These are phyloP conservation scores for Fistularia tabacaria DNA, from an alignment of 2,797 vertebrate genomes.

Conservation along the genomic window DNA sequence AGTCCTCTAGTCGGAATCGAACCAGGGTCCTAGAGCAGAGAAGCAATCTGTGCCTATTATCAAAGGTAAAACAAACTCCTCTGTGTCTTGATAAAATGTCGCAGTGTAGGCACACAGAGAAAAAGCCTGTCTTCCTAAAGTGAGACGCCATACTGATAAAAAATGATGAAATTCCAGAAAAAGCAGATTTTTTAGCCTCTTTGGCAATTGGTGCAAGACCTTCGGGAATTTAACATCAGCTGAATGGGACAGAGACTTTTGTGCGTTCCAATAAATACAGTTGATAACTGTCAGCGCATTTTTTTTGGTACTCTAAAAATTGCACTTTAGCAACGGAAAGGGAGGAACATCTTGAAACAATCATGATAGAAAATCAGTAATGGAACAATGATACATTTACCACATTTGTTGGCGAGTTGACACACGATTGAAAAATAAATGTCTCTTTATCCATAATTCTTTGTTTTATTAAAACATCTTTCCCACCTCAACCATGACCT, in stretches of 20 bases:
- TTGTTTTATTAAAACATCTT: constrained; percentile 36
- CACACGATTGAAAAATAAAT: constrained; percentile 50
- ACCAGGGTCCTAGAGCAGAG: too few relatives aligned
- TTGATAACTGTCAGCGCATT: constrained; percentile 63
- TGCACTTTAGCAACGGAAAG: constrained; percentile 42
- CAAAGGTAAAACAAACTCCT: too few relatives aligned
- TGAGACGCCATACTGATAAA: background rate
- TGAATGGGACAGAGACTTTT: constrained; percentile 47
- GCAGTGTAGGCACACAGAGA: too few relatives aligned
- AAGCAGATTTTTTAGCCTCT: constrained; percentile 36
- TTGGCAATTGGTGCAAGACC: constrained; percentile 48
- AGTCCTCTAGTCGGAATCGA: too few relatives aligned
- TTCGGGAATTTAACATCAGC: constrained; percentile 44
- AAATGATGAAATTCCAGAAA: constrained; percentile 57
- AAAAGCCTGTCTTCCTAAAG: constrained; percentile 9
- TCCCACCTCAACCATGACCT: constrained; percentile 37
- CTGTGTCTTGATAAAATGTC: too few relatives aligned
- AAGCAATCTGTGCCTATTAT: too few relatives aligned
- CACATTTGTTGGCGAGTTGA: constrained; percentile 53
- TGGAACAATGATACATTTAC: constrained; percentile 64
- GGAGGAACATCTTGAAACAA: constrained; percentile 73
- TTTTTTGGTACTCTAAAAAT: constrained; percentile 54
- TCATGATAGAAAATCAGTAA: constrained; percentile 60
- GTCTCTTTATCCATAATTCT: constrained; percentile 42
- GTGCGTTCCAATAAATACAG: constrained; percentile 67